Percentiles rank a stretch among this genome's conserved stretches.
Evolutionary conservation across 2,888 invertebrate genomes (phyloP).

Genomic region (Sminthurides aquaticus): DNA sequence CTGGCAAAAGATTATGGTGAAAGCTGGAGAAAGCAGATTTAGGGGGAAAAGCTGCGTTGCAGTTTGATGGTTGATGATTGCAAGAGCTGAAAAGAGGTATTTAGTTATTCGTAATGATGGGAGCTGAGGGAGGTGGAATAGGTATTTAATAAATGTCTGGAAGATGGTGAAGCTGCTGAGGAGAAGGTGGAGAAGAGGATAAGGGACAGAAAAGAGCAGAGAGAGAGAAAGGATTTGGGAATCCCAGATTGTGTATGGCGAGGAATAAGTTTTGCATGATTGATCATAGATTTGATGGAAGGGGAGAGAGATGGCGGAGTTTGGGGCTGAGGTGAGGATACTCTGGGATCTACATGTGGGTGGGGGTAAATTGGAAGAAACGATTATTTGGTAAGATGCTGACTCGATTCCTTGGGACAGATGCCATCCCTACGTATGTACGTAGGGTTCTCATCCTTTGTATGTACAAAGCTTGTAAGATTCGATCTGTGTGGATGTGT

Average conservation of each 20-base stretch:
- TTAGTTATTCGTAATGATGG: background rate
- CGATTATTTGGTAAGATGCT: background rate
- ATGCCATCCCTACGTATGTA: too few species aligned
- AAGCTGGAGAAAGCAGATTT: too few species aligned
- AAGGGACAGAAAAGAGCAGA: background rate
- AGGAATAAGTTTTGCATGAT: background rate
- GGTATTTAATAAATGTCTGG: too few species aligned
- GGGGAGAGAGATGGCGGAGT: background rate
- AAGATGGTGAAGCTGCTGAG: background rate
- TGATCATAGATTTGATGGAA: background rate
- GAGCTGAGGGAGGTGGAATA: background rate
- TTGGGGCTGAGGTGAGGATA: background rate
- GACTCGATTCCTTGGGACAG: background rate
- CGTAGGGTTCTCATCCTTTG: background rate
- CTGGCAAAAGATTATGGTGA: too few species aligned
- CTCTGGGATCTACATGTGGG: background rate
- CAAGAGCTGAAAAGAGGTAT: background rate
- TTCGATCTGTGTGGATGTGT: too few species aligned
- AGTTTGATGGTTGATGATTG: too few species aligned
- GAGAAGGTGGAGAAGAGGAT: background rate
- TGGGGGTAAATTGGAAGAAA: background rate
- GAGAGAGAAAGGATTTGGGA: background rate
- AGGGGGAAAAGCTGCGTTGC: too few species aligned
- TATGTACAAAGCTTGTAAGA: background rate
- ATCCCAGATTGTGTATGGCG: background rate